Evolutionary conservation across 2,113 vertebrate genomes (phyloP).

Genomic region (Neopipo cinnamomea): DNA sequence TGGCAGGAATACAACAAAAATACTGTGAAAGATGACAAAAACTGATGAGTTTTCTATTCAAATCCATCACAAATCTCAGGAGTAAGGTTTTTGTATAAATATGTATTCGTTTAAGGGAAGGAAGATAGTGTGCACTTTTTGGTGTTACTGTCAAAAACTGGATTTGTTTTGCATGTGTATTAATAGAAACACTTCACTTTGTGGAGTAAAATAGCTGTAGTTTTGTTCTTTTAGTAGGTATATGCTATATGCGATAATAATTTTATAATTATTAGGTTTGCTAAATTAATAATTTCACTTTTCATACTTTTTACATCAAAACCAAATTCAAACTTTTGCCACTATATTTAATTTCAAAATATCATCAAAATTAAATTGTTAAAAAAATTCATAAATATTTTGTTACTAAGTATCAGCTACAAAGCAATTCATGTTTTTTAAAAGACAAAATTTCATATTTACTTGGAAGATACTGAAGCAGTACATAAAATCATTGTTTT

Average conservation of each 20-base stretch:
- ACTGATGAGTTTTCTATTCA: slow-evolving; percentile 46
- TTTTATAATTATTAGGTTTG: neutral
- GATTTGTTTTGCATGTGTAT: neutral
- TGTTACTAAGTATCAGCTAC: neutral
- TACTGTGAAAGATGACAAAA: slow-evolving; percentile 21
- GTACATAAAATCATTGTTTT: neutral
- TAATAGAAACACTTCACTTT: neutral
- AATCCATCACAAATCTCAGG: neutral
- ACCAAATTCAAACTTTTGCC: neutral
- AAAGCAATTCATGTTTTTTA: neutral
- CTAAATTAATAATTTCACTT: neutral
- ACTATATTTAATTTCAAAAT: neutral
- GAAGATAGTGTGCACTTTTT: neutral
- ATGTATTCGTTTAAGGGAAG: neutral
- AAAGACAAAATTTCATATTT: neutral
- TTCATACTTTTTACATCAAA: neutral
- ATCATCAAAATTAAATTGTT: neutral
- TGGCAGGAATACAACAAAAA: slow-evolving; percentile 54
- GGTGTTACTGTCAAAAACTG: neutral
- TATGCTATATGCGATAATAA: neutral
- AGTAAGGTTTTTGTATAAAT: neutral
- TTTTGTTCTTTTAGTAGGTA: neutral
- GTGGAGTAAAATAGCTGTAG: neutral
- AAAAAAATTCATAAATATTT: neutral
- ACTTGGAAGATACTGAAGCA: neutral